Evolutionary conservation across 2,797 vertebrate genomes (phyloP).

Genomic region (Amniataba percoides): DNA sequence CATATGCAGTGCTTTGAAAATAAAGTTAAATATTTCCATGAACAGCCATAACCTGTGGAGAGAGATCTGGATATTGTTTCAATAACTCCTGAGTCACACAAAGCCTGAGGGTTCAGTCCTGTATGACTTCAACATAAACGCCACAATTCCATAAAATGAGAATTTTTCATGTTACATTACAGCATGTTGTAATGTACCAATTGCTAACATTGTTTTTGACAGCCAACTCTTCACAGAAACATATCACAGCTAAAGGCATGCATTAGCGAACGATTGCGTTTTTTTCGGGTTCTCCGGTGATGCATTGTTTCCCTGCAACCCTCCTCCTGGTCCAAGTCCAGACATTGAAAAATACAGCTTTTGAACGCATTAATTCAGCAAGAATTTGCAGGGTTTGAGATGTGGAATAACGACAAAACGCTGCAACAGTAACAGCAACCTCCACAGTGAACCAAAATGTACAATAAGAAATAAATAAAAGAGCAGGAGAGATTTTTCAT

Average conservation of each 20-base stretch:
- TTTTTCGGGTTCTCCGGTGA: not conserved
- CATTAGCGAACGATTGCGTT: not conserved
- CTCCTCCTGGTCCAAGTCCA: conserved; percentile 7
- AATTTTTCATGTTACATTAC: too few relatives aligned
- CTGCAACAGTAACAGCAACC: not conserved
- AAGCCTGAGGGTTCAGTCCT: not conserved
- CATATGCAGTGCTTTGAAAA: not conserved
- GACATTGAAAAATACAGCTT: conserved; percentile 24
- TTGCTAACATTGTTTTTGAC: not conserved
- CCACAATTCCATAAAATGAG: not conserved
- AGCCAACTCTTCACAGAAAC: not conserved
- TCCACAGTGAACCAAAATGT: conserved; percentile 1
- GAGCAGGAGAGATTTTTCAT: not conserved
- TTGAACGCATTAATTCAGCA: conserved; percentile 20
- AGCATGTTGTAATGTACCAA: not conserved
- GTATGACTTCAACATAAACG: not conserved
- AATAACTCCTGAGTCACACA: conserved; percentile 9
- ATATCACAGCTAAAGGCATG: conserved; percentile 6
- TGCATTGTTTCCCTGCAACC: conserved; percentile 16
- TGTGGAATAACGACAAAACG: conserved; percentile 6
- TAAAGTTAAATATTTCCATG: not conserved
- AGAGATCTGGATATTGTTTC: not conserved
- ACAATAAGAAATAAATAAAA: not conserved
- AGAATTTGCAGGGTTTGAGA: conserved; percentile 10
- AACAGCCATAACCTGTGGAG: not conserved